These are phyloP conservation scores for Carposina sasakii DNA, from an alignment of 1,140 invertebrate genomes.

Conservation along the genomic window DNA sequence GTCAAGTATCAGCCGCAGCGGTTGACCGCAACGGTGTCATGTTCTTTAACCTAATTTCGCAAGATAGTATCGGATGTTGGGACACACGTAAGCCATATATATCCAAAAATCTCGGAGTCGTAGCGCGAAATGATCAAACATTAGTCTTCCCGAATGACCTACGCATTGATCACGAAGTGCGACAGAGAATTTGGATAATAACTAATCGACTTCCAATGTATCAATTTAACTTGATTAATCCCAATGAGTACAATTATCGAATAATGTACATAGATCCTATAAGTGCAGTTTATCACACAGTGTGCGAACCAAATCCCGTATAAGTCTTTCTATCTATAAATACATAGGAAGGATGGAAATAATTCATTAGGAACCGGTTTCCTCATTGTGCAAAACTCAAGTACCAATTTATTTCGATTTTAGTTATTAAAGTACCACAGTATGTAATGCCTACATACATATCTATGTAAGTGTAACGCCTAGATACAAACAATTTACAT, in stretches of 20 bases:
- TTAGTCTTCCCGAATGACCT: conserved; percentile 87
- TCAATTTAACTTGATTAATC: conserved; percentile 79
- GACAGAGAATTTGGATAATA: conserved; percentile 82
- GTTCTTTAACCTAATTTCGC: conserved; percentile 85
- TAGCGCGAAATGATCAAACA: conserved; percentile 76
- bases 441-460: too few species aligned
- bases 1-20: conserved; percentile 81
- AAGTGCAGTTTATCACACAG: conserved; percentile 74
- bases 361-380: too few species aligned
- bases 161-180: conserved; percentile 79
- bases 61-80: conserved; percentile 86
- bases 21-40: conserved; percentile 83
- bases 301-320: conserved; percentile 75
- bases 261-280: conserved; percentile 77
- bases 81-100: conserved; percentile 81
- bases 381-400: too few species aligned
- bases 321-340: too few species aligned
- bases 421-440: too few species aligned
- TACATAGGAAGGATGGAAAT: too few species aligned
- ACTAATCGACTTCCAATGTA: conserved; percentile 83
- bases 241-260: conserved; percentile 80
- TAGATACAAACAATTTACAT: too few species aligned
- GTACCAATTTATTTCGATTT: too few species aligned
- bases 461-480: too few species aligned
- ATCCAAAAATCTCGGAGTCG: conserved; percentile 75